These are phyloP conservation scores for Laterallus jamaicensis DNA, from an alignment of 2,113 vertebrate genomes.

Conservation along the genomic window DNA sequence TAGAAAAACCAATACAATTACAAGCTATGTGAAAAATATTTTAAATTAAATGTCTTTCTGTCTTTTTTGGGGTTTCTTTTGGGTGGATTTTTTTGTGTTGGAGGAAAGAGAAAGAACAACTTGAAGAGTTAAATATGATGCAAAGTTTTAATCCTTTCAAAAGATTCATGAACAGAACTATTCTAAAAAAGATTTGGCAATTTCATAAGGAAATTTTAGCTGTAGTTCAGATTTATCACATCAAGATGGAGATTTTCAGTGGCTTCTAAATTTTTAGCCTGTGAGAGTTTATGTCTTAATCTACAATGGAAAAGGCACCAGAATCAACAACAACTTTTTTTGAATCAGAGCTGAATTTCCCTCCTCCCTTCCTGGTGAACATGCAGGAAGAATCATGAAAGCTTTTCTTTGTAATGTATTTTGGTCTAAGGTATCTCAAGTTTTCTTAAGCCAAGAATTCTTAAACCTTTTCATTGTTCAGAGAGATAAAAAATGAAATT, in stretches of 20 bases:
- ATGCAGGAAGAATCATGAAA: background rate
- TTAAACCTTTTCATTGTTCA: background rate
- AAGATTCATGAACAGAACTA: fast-evolving
- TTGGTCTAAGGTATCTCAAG: background rate
- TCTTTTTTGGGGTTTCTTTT: no score
- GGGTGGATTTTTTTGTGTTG: background rate
- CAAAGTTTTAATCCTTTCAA: background rate
- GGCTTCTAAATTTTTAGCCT: background rate
- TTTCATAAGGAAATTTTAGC: background rate
- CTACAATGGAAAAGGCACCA: background rate
- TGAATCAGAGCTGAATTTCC: background rate
- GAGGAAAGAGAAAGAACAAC: background rate
- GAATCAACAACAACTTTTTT: background rate
- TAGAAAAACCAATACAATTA: background rate
- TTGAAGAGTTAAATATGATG: background rate
- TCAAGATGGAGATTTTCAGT: background rate
- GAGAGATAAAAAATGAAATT: background rate
- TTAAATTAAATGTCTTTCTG: background rate
- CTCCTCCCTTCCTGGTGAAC: background rate
- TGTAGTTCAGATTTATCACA: background rate
- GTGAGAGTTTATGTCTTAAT: background rate
- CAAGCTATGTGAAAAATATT: background rate
- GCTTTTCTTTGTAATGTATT: background rate
- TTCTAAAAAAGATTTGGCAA: background rate
- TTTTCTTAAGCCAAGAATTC: background rate